Percentiles rank a stretch among this genome's conserved stretches.
phyloP scores from a whole-genome alignment of 2,797 vertebrate genomes.

The Taeniopygia guttata region DNA sequence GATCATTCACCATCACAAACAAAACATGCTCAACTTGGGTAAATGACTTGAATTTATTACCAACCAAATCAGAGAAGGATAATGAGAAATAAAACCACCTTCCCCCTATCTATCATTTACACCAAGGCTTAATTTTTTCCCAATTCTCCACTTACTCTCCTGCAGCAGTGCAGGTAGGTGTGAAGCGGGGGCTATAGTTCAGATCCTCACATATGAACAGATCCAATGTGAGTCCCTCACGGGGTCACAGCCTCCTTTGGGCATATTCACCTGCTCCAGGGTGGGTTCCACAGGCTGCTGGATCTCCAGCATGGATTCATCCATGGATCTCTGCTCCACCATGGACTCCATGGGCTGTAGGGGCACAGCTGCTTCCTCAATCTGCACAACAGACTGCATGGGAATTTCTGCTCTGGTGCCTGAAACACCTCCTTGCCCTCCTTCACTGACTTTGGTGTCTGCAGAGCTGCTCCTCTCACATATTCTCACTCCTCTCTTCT shows the following conservation, averaged over 20 bases:
- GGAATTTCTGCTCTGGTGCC: not conserved
- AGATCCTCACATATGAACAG: too few relatives aligned
- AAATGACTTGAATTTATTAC: not conserved
- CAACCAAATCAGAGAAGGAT: not conserved
- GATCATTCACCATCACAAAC: not conserved
- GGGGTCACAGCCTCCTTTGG: not conserved
- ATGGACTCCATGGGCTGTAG: not conserved
- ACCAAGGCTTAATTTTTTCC: not conserved
- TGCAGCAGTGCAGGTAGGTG: not conserved
- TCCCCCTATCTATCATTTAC: not conserved
- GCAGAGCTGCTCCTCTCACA: not conserved
- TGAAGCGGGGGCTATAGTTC: not conserved
- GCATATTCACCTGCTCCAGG: not conserved
- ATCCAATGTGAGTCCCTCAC: rapidly evolving
- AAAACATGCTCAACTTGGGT: not conserved
- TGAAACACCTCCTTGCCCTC: not conserved
- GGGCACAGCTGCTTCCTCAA: rapidly evolving
- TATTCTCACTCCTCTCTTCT: not conserved
- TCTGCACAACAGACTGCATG: rapidly evolving
- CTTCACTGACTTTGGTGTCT: not conserved
- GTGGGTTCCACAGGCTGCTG: not conserved
- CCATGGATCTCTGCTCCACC: too few relatives aligned
- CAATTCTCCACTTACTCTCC: not conserved
- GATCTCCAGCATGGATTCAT: too few relatives aligned
- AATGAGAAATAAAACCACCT: not conserved